Base-by-base conservation (phyloP, 2,888 invertebrate species). In the Fissipunctia ypsillon region DNA sequence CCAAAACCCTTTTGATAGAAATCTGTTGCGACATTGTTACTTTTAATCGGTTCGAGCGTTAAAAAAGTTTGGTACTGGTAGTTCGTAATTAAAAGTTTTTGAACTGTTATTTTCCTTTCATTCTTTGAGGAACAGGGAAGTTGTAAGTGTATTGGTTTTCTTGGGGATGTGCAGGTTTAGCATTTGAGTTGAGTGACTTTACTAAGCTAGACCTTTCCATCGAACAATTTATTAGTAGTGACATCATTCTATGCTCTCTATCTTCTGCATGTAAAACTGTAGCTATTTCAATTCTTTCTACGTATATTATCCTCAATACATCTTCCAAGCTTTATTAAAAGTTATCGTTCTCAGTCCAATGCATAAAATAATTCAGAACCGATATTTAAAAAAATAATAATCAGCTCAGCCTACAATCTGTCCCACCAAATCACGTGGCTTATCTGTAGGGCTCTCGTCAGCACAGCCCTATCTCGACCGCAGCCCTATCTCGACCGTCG, bases 381-480 rank as follows among this genome's bases (percentile, higher is more conserved):
- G 19, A 57, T 10, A 25, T 16, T 61, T 10, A 64, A n/a, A 41
- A 69, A 81, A 60, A 69, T 52, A 64, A 72, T 35, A 45, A 50
- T 14, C 14, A 60, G n/a, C 38, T 22, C n/a, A 59, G 50, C 19
- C 35, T 7, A 28, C 68, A 68, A 83, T 79, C 66, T 70, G 65
- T 43, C 16, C 14, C 67, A 73, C 67, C 81, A 72, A 76, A 84
- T 83, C 77, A 73, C 57, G 60, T 66, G 60, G 73, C 83, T 90
- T 88, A 89, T 88, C 89, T 89, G 84, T 76, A 88, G 86, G 87
- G 84, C 76, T 79, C 88, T 89, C 70, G 72, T 87, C 65, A 60
- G 28, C 72, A 25, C 70, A 63, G 78, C 70, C 79, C 81, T 86
- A 86, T 86, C 83, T 43, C 81, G 22, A 35, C 71, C 65, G 38